phyloP scores from a whole-genome alignment of 2,888 invertebrate genomes.

The Cabera pusaria region DNA sequence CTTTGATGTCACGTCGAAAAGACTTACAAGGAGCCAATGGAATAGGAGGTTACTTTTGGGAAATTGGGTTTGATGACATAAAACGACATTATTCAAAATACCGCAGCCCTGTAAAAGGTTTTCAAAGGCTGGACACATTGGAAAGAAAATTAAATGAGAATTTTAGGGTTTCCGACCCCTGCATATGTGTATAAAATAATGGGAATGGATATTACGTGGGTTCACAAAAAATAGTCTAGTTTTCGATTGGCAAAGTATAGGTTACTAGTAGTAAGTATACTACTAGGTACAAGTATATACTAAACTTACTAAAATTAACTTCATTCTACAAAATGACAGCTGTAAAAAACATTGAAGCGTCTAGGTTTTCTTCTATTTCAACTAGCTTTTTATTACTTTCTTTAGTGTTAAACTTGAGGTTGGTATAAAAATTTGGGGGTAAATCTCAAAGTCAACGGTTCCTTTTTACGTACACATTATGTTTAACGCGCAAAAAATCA shows the following conservation, averaged over 20 bases:
- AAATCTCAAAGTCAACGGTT: conserved; percentile 26
- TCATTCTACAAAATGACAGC: too few relatives aligned
- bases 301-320: too few relatives aligned
- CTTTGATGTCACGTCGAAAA: conserved; percentile 75
- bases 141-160: conserved; percentile 15
- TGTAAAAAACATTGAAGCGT: not conserved
- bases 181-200: too few relatives aligned
- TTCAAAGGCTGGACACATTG: conserved; percentile 22
- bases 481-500: conserved; percentile 63
- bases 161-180: conserved; percentile 6
- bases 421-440: conserved; percentile 16
- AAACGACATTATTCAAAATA: conserved; percentile 33
- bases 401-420: conserved; percentile 9
- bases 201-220: too few relatives aligned
- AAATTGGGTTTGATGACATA: conserved; percentile 39
- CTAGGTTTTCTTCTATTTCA: conserved; percentile 3
- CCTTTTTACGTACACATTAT: conserved; percentile 37
- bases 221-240: too few relatives aligned
- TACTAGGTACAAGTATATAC: too few relatives aligned
- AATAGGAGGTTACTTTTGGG: conserved; percentile 39
- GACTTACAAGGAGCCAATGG: conserved; percentile 45
- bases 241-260: too few relatives aligned
- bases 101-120: conserved; percentile 24
- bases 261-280: too few relatives aligned
- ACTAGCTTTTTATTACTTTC: conserved; percentile 12